Evolutionary conservation across 2,888 invertebrate genomes (phyloP).

Genomic region (Chymomyza amoena): DNA sequence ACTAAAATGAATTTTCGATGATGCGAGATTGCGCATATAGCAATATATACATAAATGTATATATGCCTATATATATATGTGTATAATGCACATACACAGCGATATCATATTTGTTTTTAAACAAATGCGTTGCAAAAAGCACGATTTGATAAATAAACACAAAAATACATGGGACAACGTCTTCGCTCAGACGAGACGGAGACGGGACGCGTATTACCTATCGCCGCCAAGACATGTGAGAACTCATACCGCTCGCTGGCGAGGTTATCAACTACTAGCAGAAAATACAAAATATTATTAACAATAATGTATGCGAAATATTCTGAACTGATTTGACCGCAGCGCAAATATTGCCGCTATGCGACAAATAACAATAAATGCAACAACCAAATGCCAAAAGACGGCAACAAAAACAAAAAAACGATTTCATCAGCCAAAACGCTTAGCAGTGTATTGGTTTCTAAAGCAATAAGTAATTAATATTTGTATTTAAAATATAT

Average conservation of each 20-base stretch:
- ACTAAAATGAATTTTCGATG: neutral
- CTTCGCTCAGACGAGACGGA: neutral
- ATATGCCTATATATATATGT: slow-evolving; percentile 7
- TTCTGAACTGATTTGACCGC: slow-evolving; percentile 55
- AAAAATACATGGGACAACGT: neutral
- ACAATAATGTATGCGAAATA: slow-evolving; percentile 39
- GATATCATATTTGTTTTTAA: slow-evolving; percentile 43
- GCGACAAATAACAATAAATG: neutral
- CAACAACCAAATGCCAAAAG: neutral
- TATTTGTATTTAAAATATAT: slow-evolving; percentile 9
- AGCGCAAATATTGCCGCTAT: slow-evolving; percentile 39
- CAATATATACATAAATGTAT: slow-evolving; percentile 9
- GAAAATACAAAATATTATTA: slow-evolving; percentile 40
- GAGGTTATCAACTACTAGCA: slow-evolving; percentile 55
- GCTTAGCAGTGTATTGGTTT: neutral
- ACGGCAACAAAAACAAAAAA: neutral
- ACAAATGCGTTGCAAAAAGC: slow-evolving; percentile 18
- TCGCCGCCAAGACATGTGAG: slow-evolving; percentile 2
- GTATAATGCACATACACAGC: slow-evolving; percentile 2
- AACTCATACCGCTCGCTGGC: slow-evolving; percentile 11
- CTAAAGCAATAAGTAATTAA: slow-evolving; percentile 19
- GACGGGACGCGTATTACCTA: neutral
- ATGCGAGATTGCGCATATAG: slow-evolving; percentile 2
- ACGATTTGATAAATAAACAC: slow-evolving; percentile 34
- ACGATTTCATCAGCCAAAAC: slow-evolving; percentile 32